Evolutionary conservation across 2,113 vertebrate genomes (phyloP), one percentile per base, ranked within the genome.

Genomic region (Onychostoma macrolepis): DNA sequence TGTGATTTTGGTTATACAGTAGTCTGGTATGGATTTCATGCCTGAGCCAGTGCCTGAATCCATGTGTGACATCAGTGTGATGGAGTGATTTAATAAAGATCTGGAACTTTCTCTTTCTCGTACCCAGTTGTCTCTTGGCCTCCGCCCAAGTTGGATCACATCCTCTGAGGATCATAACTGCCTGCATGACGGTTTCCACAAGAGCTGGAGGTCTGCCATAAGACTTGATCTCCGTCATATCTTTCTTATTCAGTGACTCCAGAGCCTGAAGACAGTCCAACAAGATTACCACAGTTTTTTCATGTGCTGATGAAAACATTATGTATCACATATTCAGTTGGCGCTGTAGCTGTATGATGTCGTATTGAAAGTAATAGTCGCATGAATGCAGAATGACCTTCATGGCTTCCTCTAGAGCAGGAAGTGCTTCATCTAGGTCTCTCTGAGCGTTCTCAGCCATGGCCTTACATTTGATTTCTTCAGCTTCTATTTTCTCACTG

Each of bases 171-270:
- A 96, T 98, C 97, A 98, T 97, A 85, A 98, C 97, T 0, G 97
- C 97, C 88, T 96, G 94, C 97, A 98, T 96, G 63, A 98, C 97
- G 0, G 95, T 98, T 93, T 98, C 97, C 87, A 98, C 97, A 79
- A 96, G 93, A 0, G 92, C 88, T 0, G 97, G 97, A 2, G 97
- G 97, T 24, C 95, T 95, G 6, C 96, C 96, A 0, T 97, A 98
- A 0, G 97, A 96, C 92, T 97, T 98, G 92, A 98, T 98, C 92
- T 98, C 97, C 0, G 95, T 96, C 95, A 98, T 95, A 89, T 98
- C 97, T 90, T 96, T 97, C 91, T 97, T 98, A 91, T 98, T 97
- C 91, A 98, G 93, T 15, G 97, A 97, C 89, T 97, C 96, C 91
- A 98, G 90, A 6, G 97, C 97, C 97, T 98, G 83, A 24, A 77